Evolutionary conservation across 1,140 invertebrate species (phyloP).

Genomic region (Cephus cinctus): DNA sequence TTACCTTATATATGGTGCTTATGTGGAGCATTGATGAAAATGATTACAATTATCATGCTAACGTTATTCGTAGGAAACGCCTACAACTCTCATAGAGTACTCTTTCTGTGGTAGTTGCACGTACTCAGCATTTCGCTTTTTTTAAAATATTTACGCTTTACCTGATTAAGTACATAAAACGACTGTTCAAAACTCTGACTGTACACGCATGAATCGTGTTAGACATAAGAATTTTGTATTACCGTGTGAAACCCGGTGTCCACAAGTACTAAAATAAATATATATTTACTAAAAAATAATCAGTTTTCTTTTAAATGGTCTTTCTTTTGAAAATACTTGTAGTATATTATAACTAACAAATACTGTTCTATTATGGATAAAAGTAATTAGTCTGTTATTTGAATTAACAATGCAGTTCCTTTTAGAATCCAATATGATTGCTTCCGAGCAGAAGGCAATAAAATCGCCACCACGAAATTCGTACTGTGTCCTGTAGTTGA

Average conservation of each 20-base stretch:
- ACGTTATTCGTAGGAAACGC: conserved; percentile 34
- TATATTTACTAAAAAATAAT: no score
- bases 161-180: no score
- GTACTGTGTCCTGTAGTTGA: conserved; percentile 89
- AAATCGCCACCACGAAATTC: conserved; percentile 81
- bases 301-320: no score
- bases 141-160: no score
- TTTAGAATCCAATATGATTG: conserved; percentile 83
- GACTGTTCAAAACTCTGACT: no score
- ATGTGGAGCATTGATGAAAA: conserved; percentile 56
- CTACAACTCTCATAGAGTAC: conserved; percentile 19
- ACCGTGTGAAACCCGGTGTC: no score
- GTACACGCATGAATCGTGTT: no score
- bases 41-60: conserved; percentile 55
- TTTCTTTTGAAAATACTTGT: background rate
- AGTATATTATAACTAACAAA: background rate
- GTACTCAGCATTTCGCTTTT: no score
- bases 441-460: conserved; percentile 63
- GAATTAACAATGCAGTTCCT: conserved; percentile 80
- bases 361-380: background rate
- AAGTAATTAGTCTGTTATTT: conserved; percentile 64
- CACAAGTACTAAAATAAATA: no score
- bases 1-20: conserved; percentile 56
- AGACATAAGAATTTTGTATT: no score
- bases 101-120: no score